Conservation (phyloP, 2,113 vertebrate genomes). For the Hylia prasina region DNA sequence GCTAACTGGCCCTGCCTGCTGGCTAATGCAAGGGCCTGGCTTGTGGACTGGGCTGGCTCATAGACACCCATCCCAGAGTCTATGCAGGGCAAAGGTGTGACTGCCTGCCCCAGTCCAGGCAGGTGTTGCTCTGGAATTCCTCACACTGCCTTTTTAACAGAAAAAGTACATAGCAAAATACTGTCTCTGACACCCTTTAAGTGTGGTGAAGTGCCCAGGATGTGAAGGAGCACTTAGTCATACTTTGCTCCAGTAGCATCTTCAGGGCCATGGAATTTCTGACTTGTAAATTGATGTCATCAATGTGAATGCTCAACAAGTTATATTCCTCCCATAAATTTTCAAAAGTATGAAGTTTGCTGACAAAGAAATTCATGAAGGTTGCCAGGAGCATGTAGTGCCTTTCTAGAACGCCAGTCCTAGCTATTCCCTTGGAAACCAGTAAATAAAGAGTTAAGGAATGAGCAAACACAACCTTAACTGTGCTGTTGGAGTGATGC, state of each 20-base stretch:
- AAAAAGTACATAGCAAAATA: neutral
- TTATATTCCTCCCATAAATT: neutral
- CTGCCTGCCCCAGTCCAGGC: neutral
- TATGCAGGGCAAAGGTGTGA: fast-evolving
- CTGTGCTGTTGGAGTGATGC: constrained; percentile 39
- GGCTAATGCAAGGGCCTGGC: neutral
- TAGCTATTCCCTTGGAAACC: neutral
- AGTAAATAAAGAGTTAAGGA: constrained; percentile 52
- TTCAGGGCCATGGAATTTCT: neutral
- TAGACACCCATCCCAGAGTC: neutral
- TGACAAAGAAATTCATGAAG: neutral
- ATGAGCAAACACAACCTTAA: constrained; percentile 33
- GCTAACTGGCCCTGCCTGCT: neutral
- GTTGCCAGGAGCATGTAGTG: neutral
- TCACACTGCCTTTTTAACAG: neutral
- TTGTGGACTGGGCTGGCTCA: neutral
- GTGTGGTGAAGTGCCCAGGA: neutral
- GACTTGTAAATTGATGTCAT: neutral
- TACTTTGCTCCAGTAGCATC: neutral
- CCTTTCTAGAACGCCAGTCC: neutral
- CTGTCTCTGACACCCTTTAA: neutral
- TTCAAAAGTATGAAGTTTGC: neutral
- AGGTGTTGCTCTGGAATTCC: neutral
- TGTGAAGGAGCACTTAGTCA: neutral
- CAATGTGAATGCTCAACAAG: neutral